Base-by-base conservation (phyloP, 2,888 invertebrate genomes). In the Anoplius nigerrimus region DNA sequence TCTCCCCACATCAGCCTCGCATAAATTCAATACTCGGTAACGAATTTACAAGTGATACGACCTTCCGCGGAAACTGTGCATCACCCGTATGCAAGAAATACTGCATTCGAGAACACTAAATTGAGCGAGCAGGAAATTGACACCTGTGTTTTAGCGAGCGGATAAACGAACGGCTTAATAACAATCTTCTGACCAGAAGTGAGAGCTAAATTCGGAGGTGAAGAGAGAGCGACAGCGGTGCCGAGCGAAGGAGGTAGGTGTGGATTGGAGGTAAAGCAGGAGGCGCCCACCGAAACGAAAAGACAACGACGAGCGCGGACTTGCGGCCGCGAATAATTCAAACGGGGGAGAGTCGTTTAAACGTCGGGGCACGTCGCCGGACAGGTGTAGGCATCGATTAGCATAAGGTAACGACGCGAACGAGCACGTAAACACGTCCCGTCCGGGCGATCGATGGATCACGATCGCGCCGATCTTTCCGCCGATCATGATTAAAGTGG, bases 351-450 rank as follows among this genome's bases (percentile, higher is more conserved):
- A 72, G 76, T 74, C 78, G 76, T 78, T 82, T 80, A 74, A 80
- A 80, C 78, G 78, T 80, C 79, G 75, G 70, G 61, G 79, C 79
- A 75, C 75, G 78, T 76, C 72, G 77, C 71, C 57, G 71, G 81
- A 85, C 86, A 86, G 85, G 83, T 86, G 86, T 82, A 82, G 81
- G 75, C 78, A 81, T 82, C 82, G 85, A 85, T 86, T 85, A 86
- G 84, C 86, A 86, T 86, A 86, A 84, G 81, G 80, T 83, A 85
- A 85, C 81, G 86, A 84, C 79, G 78, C 77, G 72, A 78, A 74
- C 75, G 77, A 79, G 76, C 79, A 75, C 80, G 79, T 82, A 84
- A 83, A 84, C 80, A 81, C 80, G 79, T 81, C 74, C 69, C 65
- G 59, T 48, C 72, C 16, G 67, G 72, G 69, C 76, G 81, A 80